These are phyloP conservation scores for Hesperia comma DNA, from an alignment of 2,888 invertebrate genomes.

Conservation along the genomic window DNA sequence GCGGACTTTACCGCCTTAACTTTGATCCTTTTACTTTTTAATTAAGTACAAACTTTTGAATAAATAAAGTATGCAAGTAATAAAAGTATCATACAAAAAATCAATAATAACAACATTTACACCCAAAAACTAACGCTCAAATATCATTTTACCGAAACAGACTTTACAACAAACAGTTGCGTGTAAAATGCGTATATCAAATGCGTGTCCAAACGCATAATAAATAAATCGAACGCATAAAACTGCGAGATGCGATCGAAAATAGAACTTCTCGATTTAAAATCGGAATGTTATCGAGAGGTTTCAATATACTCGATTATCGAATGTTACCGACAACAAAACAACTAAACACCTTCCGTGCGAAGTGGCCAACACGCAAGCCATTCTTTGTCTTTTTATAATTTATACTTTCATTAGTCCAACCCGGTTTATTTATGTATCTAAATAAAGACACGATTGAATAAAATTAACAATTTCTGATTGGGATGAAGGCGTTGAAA, in stretches of 20 bases:
- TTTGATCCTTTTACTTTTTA: no score
- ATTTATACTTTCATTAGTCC: constrained; percentile 50
- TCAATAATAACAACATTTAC: no score
- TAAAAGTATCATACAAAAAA: no score
- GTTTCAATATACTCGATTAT: constrained; percentile 74
- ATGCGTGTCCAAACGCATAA: constrained; percentile 17
- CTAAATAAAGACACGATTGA: constrained; percentile 37
- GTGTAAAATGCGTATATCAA: constrained; percentile 30
- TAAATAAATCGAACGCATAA: constrained; percentile 31
- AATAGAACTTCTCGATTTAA: constrained; percentile 40
- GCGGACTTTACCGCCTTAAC: no score
- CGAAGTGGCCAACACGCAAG: constrained; percentile 72
- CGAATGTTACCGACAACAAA: constrained; percentile 50
- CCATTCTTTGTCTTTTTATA: constrained; percentile 46
- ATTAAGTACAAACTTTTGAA: no score
- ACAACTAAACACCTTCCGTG: constrained; percentile 64
- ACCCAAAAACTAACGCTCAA: no score
- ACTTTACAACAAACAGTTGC: constrained; percentile 11
- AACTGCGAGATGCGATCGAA: constrained; percentile 31
- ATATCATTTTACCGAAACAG: no score
- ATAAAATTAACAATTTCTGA: constrained; percentile 37
- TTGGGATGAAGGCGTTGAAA: constrained; percentile 29
- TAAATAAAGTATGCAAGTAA: no score
- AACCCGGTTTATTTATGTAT: constrained; percentile 43
- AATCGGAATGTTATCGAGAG: constrained; percentile 44